phyloP scores from a whole-genome alignment of 2,888 invertebrate species.

The Xestobium rufovillosum region DNA sequence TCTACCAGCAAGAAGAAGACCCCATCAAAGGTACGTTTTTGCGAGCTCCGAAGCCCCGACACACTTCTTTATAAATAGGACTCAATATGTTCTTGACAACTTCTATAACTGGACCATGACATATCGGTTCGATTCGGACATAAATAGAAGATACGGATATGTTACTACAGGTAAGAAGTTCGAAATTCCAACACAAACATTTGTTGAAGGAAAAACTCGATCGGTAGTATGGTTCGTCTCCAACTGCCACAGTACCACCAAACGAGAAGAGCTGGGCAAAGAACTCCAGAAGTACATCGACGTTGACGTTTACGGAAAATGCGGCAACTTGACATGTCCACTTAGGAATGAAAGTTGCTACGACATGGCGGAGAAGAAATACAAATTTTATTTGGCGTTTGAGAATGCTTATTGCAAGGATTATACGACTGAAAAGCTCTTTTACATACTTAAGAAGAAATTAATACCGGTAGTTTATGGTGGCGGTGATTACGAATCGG shows the following conservation, averaged over 20 bases:
- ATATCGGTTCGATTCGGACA: slow-evolving; percentile 42
- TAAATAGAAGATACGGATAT: slow-evolving; percentile 40
- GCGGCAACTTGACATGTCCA: slow-evolving; percentile 44
- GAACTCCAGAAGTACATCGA: slow-evolving; percentile 50
- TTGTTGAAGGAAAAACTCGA: slow-evolving; percentile 39
- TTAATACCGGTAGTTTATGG: slow-evolving; percentile 24
- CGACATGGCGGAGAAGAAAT: slow-evolving; percentile 40
- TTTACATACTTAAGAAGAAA: slow-evolving; percentile 13
- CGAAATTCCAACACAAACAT: slow-evolving; percentile 22
- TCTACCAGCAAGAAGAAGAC: slow-evolving; percentile 35
- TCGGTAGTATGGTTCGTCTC: slow-evolving; percentile 53
- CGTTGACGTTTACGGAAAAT: slow-evolving; percentile 57
- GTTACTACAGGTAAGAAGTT: slow-evolving; percentile 19
- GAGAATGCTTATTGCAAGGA: slow-evolving; percentile 24
- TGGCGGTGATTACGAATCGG: slow-evolving; percentile 15
- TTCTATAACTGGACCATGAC: slow-evolving; percentile 55
- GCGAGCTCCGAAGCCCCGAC: slow-evolving; percentile 46
- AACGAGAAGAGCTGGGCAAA: slow-evolving; percentile 41
- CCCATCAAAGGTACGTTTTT: slow-evolving; percentile 47
- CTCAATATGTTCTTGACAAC: slow-evolving; percentile 20
- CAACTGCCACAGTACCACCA: slow-evolving; percentile 44
- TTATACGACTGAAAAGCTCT: slow-evolving; percentile 24
- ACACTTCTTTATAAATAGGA: slow-evolving; percentile 24
- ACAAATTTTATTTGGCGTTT: slow-evolving; percentile 24
- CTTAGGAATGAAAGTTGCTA: slow-evolving; percentile 38